Conservation (phyloP, 2,888 invertebrate genomes). For the Volucella inanis region DNA sequence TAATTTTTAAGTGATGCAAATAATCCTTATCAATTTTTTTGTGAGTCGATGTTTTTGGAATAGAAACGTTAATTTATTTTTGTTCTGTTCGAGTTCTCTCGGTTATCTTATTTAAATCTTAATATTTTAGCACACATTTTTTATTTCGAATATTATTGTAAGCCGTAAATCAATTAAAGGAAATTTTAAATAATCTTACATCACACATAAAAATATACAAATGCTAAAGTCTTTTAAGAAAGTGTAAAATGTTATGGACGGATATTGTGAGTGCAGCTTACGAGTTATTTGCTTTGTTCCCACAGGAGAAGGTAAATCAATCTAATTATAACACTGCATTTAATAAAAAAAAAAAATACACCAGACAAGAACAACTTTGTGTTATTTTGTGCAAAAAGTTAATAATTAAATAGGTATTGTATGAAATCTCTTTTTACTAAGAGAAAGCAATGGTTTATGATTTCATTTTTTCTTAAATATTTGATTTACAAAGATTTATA, state of each 20-base stretch:
- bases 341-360: conserved; percentile 22
- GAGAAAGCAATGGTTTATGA: conserved; percentile 37
- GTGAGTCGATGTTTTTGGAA: no score
- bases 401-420: conserved; percentile 34
- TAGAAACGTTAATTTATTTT: no score
- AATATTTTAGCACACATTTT: no score
- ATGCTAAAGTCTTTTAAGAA: conserved; percentile 15
- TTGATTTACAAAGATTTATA: conserved; percentile 49
- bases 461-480: conserved; percentile 23
- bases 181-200: not conserved
- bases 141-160: no score
- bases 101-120: no score
- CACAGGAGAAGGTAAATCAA: conserved; percentile 24
- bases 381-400: conserved; percentile 10
- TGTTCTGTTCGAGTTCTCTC: no score
- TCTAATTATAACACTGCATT: conserved; percentile 30
- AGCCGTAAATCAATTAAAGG: not conserved
- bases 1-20: no score
- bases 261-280: conserved; percentile 67
- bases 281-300: conserved; percentile 19
- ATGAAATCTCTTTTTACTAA: conserved; percentile 39
- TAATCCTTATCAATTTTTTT: no score
- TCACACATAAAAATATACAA: conserved; percentile 27
- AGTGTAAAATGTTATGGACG: conserved; percentile 59
- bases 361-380: conserved; percentile 21